Conservation (phyloP, 2,113 vertebrate species). For the Himantopus leucocephalus region DNA sequence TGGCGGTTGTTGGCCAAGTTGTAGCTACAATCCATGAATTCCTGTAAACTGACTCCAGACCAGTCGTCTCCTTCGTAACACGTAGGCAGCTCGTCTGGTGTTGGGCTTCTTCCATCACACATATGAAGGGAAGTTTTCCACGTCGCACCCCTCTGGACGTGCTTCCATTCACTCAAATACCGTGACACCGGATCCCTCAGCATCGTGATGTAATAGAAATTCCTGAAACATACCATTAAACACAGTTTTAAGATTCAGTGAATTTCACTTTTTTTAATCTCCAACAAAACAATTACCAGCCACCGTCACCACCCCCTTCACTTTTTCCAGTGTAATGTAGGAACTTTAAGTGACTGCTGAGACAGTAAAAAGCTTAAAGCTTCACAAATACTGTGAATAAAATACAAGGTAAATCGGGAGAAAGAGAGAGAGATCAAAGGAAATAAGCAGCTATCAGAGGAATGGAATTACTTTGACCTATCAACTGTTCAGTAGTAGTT, state of each 20-base stretch:
- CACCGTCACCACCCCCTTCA: background rate
- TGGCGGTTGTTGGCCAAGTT: slow-evolving; percentile 96
- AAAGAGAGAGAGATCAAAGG: background rate
- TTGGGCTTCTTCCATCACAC: slow-evolving; percentile 95
- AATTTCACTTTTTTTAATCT: background rate
- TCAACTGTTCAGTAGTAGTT: background rate
- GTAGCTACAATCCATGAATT: slow-evolving; percentile 94
- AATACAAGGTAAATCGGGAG: background rate
- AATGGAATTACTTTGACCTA: background rate
- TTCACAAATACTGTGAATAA: background rate
- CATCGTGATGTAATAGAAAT: slow-evolving; percentile 99
- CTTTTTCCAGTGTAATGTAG: background rate
- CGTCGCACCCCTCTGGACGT: slow-evolving; percentile 94
- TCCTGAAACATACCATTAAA: slow-evolving; percentile 84
- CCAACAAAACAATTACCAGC: background rate
- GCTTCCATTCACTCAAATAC: slow-evolving; percentile 98
- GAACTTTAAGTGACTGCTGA: background rate
- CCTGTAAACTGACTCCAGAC: slow-evolving; percentile 90
- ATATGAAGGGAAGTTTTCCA: slow-evolving; percentile 98
- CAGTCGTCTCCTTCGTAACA: slow-evolving; percentile 95
- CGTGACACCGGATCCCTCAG: slow-evolving; percentile 95
- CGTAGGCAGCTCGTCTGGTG: slow-evolving; percentile 91
- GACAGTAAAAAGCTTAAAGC: background rate
- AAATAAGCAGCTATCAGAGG: background rate
- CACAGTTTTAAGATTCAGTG: background rate